Base-by-base conservation (phyloP, 2,888 invertebrate genomes). In the Eubasilissa splendida region DNA sequence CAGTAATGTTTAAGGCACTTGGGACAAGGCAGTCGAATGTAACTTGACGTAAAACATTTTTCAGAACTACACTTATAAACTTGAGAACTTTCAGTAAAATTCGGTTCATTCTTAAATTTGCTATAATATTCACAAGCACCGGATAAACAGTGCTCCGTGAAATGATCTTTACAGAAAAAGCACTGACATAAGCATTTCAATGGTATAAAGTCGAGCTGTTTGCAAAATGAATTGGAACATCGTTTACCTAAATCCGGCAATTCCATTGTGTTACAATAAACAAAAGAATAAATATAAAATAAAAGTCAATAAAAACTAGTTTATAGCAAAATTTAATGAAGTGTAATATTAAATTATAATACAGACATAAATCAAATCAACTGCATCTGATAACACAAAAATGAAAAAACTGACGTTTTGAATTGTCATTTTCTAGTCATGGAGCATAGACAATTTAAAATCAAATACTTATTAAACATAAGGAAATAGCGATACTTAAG, bases 121-220 rank as follows among this genome's bases (percentile, higher is more conserved):
- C 89, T 88, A 59, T 80, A 79, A 60, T 68, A 84, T 71, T 87
- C 87, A 76, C 90, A 90, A 31, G 86, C 85, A 80, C 94, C 94
- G 3, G 89, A 87, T 78, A 92, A 90, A 52, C 90, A 89, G 83
- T 92, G 91, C 1, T 88, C 86, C 58, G 90, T 89, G 85, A 93
- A 93, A 88, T 96, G 95, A 58, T 92, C 91, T 73, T 93, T 91
- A 86, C 95, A 96, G 86, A 93, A 95, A 22, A 91, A 87, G 80
- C 89, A 88, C 0, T 89, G 89, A 86, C 95, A 95, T 85, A 90
- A 88, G 85, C 95, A 96, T 77, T 90, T 88, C 5, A 94, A 88
- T 0, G 95, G 95, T 68, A 96, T 88, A 87, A 95, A 95, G 87
- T 95, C 95, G 52, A 93, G 89, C 85, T 92, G 93, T 84, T 93